Base-by-base conservation (phyloP, 2,888 invertebrate species). In the Leptura quadrifasciata region DNA sequence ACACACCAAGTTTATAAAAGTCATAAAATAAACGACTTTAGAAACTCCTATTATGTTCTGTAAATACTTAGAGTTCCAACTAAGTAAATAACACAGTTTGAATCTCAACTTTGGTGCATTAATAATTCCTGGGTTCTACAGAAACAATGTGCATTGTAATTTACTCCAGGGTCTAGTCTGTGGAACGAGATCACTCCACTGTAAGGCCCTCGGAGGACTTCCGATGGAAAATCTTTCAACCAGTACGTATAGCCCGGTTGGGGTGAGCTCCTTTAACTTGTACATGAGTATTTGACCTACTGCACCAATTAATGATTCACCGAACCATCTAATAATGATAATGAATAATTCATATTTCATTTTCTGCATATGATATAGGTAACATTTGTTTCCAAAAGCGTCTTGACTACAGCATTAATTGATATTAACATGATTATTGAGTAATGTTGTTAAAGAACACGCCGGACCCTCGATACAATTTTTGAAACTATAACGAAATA, bases 141-240 rank as follows among this genome's bases (percentile, higher is more conserved):
- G 21, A 65, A 39, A 55, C 68, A 57, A 52, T 68, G 55, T 35
- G 31, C 68, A 68, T 68, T 57, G 55, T 55, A 68, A 68, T 57
- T 68, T 68, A 52, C 47, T 31, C 47, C 47, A 54, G 52, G 54
- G 65, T 68, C 57, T 68, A n/a, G 57, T 31, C 27, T 31, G 31
- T 57, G 54, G 64, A 21, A 52, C 47, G 24, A 47, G 20, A 65
- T 39, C 21, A 15, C 55, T 55, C 64, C 54, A 63, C 72, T 39
- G 39, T 55, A 72, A 74, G 74, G 67, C 60, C 65, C 57, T 61
- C 60, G 74, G 67, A 76, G 65, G 60, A 67, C 61, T 76, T 67
- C 70, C 76, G 18, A 57, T 61, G 74, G 74, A 74, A 24, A 57
- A 68, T 6, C 24, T 31, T 55, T 24, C 54, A 57, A 68, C 27